These are phyloP conservation scores for Plebejus argus DNA, from an alignment of 2,888 invertebrate species.

Conservation along the genomic window DNA sequence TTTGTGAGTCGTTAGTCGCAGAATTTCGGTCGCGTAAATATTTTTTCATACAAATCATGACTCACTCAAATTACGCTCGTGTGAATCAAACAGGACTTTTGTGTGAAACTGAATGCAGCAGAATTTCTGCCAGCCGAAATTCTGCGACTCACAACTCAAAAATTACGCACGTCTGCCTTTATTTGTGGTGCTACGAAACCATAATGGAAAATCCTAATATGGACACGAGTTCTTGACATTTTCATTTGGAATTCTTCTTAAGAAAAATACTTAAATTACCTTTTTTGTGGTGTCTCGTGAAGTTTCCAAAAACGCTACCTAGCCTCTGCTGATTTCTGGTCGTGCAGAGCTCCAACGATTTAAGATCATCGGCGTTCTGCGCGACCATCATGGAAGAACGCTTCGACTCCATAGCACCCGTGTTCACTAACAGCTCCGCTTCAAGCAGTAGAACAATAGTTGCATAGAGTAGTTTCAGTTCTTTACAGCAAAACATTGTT, in stretches of 20 bases:
- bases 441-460: conserved; percentile 70
- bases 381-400: conserved; percentile 68
- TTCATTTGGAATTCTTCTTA: too few relatives aligned
- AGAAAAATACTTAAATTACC: conserved; percentile 51
- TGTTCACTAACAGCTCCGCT: conserved; percentile 69
- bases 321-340: conserved; percentile 70
- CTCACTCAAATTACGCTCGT: too few relatives aligned
- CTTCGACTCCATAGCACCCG: conserved; percentile 72
- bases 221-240: too few relatives aligned
- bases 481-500: conserved; percentile 78
- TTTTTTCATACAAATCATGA: too few relatives aligned
- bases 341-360: conserved; percentile 69
- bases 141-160: too few relatives aligned
- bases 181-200: too few relatives aligned
- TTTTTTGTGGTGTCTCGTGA: conserved; percentile 75
- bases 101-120: too few relatives aligned
- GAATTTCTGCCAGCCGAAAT: too few relatives aligned
- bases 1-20: too few relatives aligned
- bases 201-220: too few relatives aligned
- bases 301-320: conserved; percentile 74
- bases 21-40: too few relatives aligned
- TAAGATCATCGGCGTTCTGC: conserved; percentile 69
- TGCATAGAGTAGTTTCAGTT: conserved; percentile 74
- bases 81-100: neutral
- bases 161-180: too few relatives aligned